Evolutionary conservation across 2,888 invertebrate species (phyloP).

Genomic region (Drosophila borealis): DNA sequence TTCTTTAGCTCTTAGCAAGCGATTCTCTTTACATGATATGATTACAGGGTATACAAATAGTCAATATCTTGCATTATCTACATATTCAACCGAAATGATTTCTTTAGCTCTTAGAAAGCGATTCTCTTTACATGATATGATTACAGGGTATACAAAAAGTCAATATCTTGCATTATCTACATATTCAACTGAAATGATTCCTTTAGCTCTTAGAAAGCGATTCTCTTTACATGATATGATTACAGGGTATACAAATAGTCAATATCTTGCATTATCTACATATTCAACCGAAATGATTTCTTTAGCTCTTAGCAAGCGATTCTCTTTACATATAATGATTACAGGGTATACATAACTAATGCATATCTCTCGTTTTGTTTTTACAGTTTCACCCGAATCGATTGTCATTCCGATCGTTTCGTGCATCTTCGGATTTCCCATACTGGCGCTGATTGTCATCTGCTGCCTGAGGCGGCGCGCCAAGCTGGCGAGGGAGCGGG

Average conservation of each 20-base stretch:
- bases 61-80: slow-evolving; percentile 66
- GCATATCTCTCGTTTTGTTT: not conserved
- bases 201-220: too few species aligned
- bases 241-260: not conserved
- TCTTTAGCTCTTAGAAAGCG: too few species aligned
- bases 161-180: too few species aligned
- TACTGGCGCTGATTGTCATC: slow-evolving; percentile 93
- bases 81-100: slow-evolving; percentile 54
- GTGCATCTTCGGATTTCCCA: slow-evolving; percentile 95
- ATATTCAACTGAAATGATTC: too few species aligned
- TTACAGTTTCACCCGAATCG: slow-evolving; percentile 93
- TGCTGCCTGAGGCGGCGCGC: slow-evolving; percentile 94
- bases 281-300: too few species aligned
- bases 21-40: too few species aligned
- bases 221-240: not conserved
- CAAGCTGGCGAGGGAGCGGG: slow-evolving; percentile 93
- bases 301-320: too few species aligned
- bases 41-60: not conserved
- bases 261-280: too few species aligned
- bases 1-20: too few species aligned
- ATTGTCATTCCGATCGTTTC: slow-evolving; percentile 95
- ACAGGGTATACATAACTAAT: not conserved
- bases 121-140: too few species aligned
- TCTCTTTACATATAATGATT: not conserved
- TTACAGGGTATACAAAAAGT: too few species aligned